A percentile compares a stretch with the other conserved stretches of the same genome.
phyloP scores from a whole-genome alignment of 1,140 invertebrate genomes.

The Apis florea region DNA sequence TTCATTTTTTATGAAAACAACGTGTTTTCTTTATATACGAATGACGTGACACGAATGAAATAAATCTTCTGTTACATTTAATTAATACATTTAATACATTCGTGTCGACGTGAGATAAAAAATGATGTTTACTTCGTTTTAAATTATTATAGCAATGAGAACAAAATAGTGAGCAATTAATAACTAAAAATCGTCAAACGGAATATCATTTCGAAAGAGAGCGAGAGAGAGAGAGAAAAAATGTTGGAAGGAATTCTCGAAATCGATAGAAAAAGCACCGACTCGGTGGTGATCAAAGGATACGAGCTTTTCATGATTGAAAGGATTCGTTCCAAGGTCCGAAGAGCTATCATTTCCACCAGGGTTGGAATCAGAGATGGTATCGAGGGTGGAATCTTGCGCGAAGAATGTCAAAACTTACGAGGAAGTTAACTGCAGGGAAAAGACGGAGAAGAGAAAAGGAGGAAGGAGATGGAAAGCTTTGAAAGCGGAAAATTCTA shows the following conservation, averaged over 20 bases:
- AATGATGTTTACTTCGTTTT: no score
- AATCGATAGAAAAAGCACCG: constrained; percentile 23
- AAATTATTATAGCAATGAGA: no score
- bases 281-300: constrained; percentile 26
- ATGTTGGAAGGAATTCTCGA: not conserved
- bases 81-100: no score
- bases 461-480: constrained; percentile 8
- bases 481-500: constrained; percentile 12
- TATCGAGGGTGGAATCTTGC: not conserved
- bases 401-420: constrained; percentile 2
- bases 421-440: not conserved
- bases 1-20: no score
- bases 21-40: no score
- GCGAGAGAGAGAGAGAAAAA: not conserved
- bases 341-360: constrained; percentile 15
- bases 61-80: no score
- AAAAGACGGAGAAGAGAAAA: not conserved
- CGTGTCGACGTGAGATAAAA: no score
- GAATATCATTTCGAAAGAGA: constrained; percentile 11
- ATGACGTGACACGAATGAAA: no score
- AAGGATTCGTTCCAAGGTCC: constrained; percentile 23
- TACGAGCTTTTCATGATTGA: constrained; percentile 8
- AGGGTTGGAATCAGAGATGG: not conserved
- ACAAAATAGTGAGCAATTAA: constrained; percentile 23
- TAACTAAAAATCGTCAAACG: constrained; percentile 13